Base-by-base conservation (phyloP, 2,888 invertebrate species). In the Alitta virens region DNA sequence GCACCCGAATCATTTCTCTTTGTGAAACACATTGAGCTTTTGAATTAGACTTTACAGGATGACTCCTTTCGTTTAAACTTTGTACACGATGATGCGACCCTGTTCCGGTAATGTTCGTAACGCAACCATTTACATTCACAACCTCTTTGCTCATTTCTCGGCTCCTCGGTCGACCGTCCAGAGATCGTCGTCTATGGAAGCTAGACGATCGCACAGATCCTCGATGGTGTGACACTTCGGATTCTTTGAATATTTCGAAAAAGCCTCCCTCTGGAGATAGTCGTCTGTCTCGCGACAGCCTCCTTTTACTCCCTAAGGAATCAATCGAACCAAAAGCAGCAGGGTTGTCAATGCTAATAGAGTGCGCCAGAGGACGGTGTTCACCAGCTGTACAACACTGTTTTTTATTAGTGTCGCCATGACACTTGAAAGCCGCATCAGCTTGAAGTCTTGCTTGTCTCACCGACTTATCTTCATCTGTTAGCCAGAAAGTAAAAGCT, bases 401-500 rank as follows among this genome's bases (percentile, higher is more conserved):
- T 18, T 46, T 46, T 46, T 46, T 5, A n/a, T 21, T 46, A 5
- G 33, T 33, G 12, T 33, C 33, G 5, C 33, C 33, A 33, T 33
- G 33, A 33, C 33, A 49, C 16, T 18, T 49, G 9, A 49, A 5
- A 7, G n/a, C 49, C 23, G 33, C 33, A 33, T 5, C 33, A 7
- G 33, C 33, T 33, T 12, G 33, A 26, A 60, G 26, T 2, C 60
- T 33, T 26, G 2, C 24, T 40, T 53, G 27, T n/a, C 67, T 46
- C 21, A 67, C 63, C 2, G 55, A 27, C 2, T 33, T 33, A 26
- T 70, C 68, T 46, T 83, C 82, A 1, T 74, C 74, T 2, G 72
- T 71, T 38, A 83, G 75, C 71, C 82, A 83, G 65, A 82, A 83
- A 7, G 83, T 83, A 68, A 78, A 72, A 69, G 78, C 72, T 55